Evolutionary conservation across 2,888 invertebrate species (phyloP), one percentile per base, ranked within the genome.

Genomic region (Lepidocyrtinus sp.): DNA sequence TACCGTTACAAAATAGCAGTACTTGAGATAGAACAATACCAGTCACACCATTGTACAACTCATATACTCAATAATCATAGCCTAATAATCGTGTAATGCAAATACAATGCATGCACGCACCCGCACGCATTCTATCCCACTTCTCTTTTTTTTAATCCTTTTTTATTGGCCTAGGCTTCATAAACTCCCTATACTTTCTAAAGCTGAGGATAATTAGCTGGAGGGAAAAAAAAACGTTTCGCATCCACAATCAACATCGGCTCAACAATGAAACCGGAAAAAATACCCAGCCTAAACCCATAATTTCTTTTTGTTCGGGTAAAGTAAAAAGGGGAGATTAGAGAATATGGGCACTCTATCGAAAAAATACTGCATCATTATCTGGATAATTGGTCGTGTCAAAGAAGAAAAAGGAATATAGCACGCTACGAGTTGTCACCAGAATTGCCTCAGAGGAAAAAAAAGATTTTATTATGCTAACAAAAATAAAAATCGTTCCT

Each of bases 351-450:
- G 5, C 45, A 12, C 7, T 45, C 12, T 12, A 9, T 12, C 45
- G 24, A 45, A 62, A 27, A 59, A 69, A 24, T 63, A 63, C 50
- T 69, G 70, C 69, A 64, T 75, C 67, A 69, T 75, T 75, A 63
- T 69, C 75, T 69, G 62, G 75, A 75, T 75, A 75, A 75, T 75
- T 75, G 75, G 75, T 75, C 69, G 75, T 75, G 75, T 74, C 74
- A 74, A 65, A 74, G 63, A 25, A 45, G 22, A 62, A 46, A 62
- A 24, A 62, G 36, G 64, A 17, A 59, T 55, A 50, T 25, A 61
- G 63, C 70, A 75, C 46, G 69, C 75, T 64, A 62, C 69, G 70
- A 68, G 67, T 75, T 70, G 70, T 70, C 69, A 75, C 75, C 75
- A 70, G n/a, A n/a, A n/a, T n/a, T n/a, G n/a, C n/a, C n/a, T n/a